These are phyloP conservation scores for Phrynocephalus vlangalii DNA, from an alignment of 2,797 vertebrate species.

Conservation along the genomic window DNA sequence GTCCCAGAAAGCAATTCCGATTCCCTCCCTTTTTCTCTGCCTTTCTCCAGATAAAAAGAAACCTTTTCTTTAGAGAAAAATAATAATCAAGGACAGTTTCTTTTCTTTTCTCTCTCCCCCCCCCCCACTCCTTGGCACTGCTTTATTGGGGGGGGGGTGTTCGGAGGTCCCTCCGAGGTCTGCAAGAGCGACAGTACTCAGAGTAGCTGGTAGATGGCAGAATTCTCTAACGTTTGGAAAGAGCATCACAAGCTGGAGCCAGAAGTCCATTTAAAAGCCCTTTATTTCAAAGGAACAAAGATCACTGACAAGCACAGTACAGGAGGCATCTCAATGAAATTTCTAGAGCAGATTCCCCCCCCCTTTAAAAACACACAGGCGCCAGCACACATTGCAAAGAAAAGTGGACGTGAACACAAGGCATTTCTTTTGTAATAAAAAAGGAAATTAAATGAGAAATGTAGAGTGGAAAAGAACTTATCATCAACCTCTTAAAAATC, in stretches of 20 bases:
- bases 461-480: not conserved
- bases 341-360: slow-evolving; percentile 76
- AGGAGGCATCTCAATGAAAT: slow-evolving; percentile 87
- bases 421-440: slow-evolving; percentile 62
- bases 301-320: slow-evolving; percentile 85
- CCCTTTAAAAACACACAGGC: slow-evolving; percentile 21
- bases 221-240: slow-evolving; percentile 99
- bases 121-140: slow-evolving; percentile 77
- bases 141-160: slow-evolving; percentile 83
- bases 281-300: slow-evolving; percentile 90
- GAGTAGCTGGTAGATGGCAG: slow-evolving; percentile 99
- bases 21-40: not conserved
- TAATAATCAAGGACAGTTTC: slow-evolving; percentile 67
- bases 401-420: slow-evolving; percentile 59
- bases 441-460: not conserved
- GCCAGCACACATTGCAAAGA: slow-evolving; percentile 58
- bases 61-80: too few relatives aligned
- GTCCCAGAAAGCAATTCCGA: slow-evolving; percentile 69
- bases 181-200: slow-evolving; percentile 93
- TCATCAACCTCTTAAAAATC: not conserved
- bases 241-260: slow-evolving; percentile 84
- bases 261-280: slow-evolving; percentile 87
- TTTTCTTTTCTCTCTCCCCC: slow-evolving; percentile 70
- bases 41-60: not conserved
- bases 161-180: slow-evolving; percentile 87